Base-by-base conservation (phyloP, 2,888 invertebrate genomes). In the Hermaeophaga mercurialis region DNA sequence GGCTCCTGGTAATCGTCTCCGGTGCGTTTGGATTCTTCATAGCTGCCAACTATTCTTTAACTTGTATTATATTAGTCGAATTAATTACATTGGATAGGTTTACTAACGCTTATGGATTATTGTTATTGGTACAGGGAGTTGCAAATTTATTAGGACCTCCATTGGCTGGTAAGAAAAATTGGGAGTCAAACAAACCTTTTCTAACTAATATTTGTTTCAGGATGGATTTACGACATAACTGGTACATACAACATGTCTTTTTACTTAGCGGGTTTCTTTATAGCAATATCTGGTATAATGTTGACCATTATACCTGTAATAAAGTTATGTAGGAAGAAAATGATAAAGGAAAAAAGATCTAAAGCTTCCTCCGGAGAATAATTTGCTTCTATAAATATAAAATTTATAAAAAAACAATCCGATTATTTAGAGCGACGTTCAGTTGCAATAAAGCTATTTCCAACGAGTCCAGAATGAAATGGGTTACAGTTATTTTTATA, bases 101-200 rank as follows among this genome's bases (percentile, higher is more conserved):
- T 75, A 93, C 94, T 41, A 92, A 90, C 73, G 94, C 94, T 3
- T 96, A 95, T 73, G 96, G 96, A 0, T 78, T 96, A 66, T 78
- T 94, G 68, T 80, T 94, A 72, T 80, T 96, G 45, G 90, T 93
- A 15, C 94, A 96, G 77, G 96, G 96, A 1, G 78, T 95, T 24
- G 94, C 93, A 1, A 95, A 94, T 75, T 82, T 96, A 11, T 80
- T 94, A 62, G 96, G 96, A 43, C 95, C 96, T 19, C 93, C 95
- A 1, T 73, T 95, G 15, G 94, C 91, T 70, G 96, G 96, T 93
- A 75, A 79, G 19, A 12, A 28, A 9, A 28, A n/a, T n/a, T n/a
- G n/a, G n/a, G n/a, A n/a, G n/a, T n/a, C n/a, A n/a, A n/a, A n/a
- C n/a, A n/a, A n/a, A n/a, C n/a, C n/a, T n/a, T n/a, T n/a, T n/a